These are phyloP conservation scores for Zoanthus solanderi DNA, from an alignment of 92 coral and sea anemone species.

Conservation along the genomic window DNA sequence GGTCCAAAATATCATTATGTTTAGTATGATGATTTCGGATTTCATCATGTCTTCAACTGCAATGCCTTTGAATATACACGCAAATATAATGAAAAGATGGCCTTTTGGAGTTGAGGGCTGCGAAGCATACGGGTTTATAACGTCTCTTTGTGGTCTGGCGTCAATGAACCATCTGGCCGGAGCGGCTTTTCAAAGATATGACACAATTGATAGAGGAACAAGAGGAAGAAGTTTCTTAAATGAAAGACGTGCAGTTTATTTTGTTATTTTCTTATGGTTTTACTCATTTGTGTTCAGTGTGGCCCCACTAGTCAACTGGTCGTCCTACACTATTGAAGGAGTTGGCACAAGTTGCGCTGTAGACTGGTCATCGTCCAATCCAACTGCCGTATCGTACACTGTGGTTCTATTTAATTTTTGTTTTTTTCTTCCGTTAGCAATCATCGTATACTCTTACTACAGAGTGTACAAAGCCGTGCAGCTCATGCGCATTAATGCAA, in stretches of 20 bases:
- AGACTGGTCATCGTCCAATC: conserved; percentile 65
- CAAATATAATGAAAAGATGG: conserved; percentile 59
- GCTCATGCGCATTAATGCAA: conserved; percentile 61
- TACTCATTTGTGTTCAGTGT: conserved; percentile 69
- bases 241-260: conserved; percentile 23
- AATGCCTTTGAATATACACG: conserved; percentile 67
- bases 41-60: conserved; percentile 62
- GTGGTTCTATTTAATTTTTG: conserved; percentile 66
- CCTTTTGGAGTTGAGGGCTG: conserved; percentile 57
- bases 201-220: conserved; percentile 51
- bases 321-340: conserved; percentile 81
- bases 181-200: conserved; percentile 67
- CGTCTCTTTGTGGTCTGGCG: conserved; percentile 66
- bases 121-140: conserved; percentile 68
- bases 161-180: conserved; percentile 76
- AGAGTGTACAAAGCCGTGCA: conserved; percentile 56
- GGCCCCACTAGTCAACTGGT: conserved; percentile 83
- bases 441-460: conserved; percentile 57
- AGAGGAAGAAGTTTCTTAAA: conserved; percentile 21
- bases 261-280: conserved; percentile 66
- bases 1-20: conserved; percentile 53
- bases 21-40: conserved; percentile 80
- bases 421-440: conserved; percentile 70
- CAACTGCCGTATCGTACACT: conserved; percentile 57
- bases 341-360: conserved; percentile 75